Conservation (phyloP, 2,888 invertebrate species). For the Caenorhabditis sp. region DNA sequence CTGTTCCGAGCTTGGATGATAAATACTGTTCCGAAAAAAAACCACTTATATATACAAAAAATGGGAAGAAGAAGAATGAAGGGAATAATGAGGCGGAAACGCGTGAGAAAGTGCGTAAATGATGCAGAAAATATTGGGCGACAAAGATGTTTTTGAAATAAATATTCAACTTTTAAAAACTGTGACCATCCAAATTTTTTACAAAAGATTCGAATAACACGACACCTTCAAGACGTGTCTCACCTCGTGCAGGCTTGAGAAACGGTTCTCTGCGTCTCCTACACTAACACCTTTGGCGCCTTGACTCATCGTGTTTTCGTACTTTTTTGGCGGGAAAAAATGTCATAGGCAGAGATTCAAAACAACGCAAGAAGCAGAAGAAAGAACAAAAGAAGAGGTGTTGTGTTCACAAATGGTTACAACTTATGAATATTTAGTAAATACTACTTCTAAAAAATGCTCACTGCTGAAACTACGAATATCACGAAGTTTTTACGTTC, state of each 20-base stretch:
- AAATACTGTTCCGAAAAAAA: too few species aligned
- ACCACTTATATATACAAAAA: neutral
- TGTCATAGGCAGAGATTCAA: neutral
- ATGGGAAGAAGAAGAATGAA: neutral
- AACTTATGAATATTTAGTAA: constrained; percentile 33
- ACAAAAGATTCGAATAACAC: too few species aligned
- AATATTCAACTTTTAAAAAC: neutral
- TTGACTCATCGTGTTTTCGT: neutral
- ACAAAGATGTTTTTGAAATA: constrained; percentile 1
- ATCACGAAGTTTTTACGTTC: neutral
- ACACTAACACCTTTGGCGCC: too few species aligned
- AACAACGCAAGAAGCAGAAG: neutral
- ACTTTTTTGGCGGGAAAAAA: neutral
- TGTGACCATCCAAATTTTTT: too few species aligned
- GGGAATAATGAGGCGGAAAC: constrained; percentile 31
- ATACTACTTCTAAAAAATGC: neutral
- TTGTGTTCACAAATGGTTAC: constrained; percentile 27
- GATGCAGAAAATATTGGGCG: constrained; percentile 23
- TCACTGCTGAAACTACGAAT: neutral
- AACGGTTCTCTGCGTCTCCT: too few species aligned
- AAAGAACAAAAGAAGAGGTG: constrained; percentile 1
- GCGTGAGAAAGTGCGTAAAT: constrained; percentile 39
- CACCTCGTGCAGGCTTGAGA: too few species aligned
- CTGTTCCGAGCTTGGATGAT: too few species aligned
- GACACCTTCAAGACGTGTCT: too few species aligned